Percentiles rank a stretch among this genome's conserved stretches.
phyloP scores from a whole-genome alignment of 1,140 invertebrate genomes.

The Phenacoccus solenopsis region DNA sequence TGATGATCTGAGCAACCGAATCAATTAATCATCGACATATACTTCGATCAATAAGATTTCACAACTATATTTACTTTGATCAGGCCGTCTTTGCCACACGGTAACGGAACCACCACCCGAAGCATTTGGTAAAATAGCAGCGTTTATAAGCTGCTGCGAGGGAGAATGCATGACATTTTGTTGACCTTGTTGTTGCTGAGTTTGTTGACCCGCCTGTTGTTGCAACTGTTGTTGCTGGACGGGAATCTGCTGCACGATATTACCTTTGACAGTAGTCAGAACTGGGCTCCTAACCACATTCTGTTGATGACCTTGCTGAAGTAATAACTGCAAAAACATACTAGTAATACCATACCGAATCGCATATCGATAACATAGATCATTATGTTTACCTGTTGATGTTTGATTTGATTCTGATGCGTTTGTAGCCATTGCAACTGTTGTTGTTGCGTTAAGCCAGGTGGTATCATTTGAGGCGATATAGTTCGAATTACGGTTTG shows the following conservation, averaged over 20 bases:
- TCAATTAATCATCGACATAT: not conserved
- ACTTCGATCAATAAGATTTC: not conserved
- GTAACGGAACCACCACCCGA: not conserved
- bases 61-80: constrained; percentile 1
- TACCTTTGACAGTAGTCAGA: not conserved
- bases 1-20: not conserved
- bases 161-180: not conserved
- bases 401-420: not conserved
- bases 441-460: not conserved
- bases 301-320: not conserved
- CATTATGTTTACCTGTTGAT: not conserved
- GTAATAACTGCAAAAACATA: not conserved
- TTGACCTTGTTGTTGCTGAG: not conserved
- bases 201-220: constrained; percentile 9
- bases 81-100: not conserved
- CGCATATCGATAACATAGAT: not conserved
- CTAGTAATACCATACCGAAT: not conserved
- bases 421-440: not conserved
- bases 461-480: not conserved
- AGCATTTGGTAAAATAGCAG: constrained; percentile 3
- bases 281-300: not conserved
- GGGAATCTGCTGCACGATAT: not conserved
- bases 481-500: not conserved
- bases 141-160: not conserved
- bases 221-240: constrained; percentile 9